These are phyloP conservation scores for Hyppa rectilinea DNA, from an alignment of 2,888 invertebrate species.

Conservation along the genomic window DNA sequence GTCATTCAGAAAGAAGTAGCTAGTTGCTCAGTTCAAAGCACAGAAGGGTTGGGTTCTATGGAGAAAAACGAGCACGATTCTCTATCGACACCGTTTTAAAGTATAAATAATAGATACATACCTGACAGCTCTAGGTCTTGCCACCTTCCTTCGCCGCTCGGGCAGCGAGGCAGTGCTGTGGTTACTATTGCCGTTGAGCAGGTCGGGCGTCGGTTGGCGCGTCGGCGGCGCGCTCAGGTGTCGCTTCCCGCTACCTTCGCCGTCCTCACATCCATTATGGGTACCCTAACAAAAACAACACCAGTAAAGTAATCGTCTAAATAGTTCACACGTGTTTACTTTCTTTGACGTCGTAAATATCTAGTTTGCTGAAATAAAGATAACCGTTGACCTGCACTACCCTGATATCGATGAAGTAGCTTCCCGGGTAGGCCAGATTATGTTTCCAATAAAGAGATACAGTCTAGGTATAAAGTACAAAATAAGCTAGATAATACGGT, in stretches of 20 bases:
- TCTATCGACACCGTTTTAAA: neutral
- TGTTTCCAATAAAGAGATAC: constrained; percentile 21
- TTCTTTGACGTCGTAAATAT: constrained; percentile 34
- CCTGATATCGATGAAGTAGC: constrained; percentile 44
- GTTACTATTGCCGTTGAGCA: constrained; percentile 88
- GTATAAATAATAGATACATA: no score
- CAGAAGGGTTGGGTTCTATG: neutral
- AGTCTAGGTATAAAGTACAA: constrained; percentile 9
- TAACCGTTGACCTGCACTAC: constrained; percentile 57
- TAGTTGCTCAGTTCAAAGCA: neutral
- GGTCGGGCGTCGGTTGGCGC: constrained; percentile 86
- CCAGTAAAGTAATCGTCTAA: constrained; percentile 47
- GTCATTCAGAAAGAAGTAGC: neutral
- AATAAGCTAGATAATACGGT: constrained; percentile 4
- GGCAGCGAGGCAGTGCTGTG: constrained; percentile 87
- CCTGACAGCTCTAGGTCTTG: constrained; percentile 82
- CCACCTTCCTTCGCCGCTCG: constrained; percentile 85
- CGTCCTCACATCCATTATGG: constrained; percentile 82
- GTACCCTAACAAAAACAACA: constrained; percentile 72
- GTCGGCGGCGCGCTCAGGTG: constrained; percentile 87
- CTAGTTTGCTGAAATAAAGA: constrained; percentile 59
- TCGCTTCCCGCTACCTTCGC: constrained; percentile 82
- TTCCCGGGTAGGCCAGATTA: constrained; percentile 39
- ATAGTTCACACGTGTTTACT: constrained; percentile 36
- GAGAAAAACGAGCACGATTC: neutral